Evolutionary conservation across 2,797 vertebrate species (phyloP).

Genomic region (Taenioides sp.): DNA sequence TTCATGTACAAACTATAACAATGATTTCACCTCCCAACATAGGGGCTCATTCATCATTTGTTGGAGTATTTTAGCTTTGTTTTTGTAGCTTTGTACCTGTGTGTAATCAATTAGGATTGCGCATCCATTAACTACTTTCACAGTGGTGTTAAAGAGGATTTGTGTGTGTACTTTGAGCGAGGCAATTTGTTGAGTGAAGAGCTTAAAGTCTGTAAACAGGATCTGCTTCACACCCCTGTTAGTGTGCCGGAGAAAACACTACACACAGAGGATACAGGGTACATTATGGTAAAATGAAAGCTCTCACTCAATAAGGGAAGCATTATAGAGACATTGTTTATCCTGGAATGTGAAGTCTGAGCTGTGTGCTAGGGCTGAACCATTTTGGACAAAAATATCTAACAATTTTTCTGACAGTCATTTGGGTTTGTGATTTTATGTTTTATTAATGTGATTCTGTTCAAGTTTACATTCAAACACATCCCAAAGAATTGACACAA

Average conservation of each 20-base stretch:
- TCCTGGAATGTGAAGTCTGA: background rate
- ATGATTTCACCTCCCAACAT: background rate
- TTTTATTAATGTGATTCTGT: too few relatives aligned
- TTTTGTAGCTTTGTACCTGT: slow-evolving; percentile 6
- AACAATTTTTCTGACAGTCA: too few relatives aligned
- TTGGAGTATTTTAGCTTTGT: background rate
- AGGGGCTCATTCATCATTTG: background rate
- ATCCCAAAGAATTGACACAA: too few relatives aligned
- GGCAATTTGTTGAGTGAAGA: background rate
- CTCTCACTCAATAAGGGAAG: slow-evolving; percentile 20
- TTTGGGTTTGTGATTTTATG: too few relatives aligned
- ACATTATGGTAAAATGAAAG: slow-evolving; percentile 24
- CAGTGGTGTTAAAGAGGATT: slow-evolving; percentile 13
- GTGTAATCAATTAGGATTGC: background rate
- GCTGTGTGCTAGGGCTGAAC: too few relatives aligned
- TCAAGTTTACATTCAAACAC: too few relatives aligned
- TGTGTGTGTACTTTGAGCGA: background rate
- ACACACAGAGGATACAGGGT: slow-evolving; percentile 11
- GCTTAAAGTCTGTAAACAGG: slow-evolving; percentile 1
- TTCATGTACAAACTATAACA: background rate
- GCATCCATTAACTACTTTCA: slow-evolving; percentile 3
- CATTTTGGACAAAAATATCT: too few relatives aligned
- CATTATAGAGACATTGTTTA: background rate
- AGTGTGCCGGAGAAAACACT: slow-evolving; percentile 16
- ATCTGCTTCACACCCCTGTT: background rate